phyloP scores from a whole-genome alignment of 2,113 vertebrate genomes.

The Garra rufa region DNA sequence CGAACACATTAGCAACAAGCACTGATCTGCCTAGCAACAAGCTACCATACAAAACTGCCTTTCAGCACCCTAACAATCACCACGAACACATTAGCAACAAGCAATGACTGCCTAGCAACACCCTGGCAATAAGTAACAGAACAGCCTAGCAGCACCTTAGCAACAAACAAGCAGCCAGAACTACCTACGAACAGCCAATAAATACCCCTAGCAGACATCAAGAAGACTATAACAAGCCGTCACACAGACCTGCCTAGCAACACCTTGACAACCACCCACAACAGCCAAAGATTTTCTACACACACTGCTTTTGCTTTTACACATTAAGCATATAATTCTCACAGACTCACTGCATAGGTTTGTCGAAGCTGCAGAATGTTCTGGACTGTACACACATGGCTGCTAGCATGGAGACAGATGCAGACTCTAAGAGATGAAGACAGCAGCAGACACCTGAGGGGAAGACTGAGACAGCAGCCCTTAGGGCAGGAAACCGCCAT shows the following conservation, averaged over 20 bases:
- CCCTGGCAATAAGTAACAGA: not conserved
- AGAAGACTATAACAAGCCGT: not conserved
- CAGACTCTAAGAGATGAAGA: conserved; percentile 39
- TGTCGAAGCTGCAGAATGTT: conserved; percentile 12
- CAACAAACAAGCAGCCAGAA: not conserved
- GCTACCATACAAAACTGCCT: not conserved
- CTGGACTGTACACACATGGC: conserved; percentile 7
- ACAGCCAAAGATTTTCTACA: not conserved
- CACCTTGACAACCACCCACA: not conserved
- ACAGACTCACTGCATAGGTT: not conserved
- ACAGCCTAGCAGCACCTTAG: not conserved
- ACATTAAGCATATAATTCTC: not conserved
- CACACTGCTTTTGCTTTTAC: not conserved
- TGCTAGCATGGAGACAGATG: conserved; percentile 7
- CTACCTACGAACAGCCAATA: not conserved
- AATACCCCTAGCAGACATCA: not conserved
- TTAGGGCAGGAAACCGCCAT: conserved; percentile 46
- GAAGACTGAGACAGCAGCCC: conserved; percentile 51
- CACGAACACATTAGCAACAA: not conserved
- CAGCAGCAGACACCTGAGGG: conserved; percentile 31
- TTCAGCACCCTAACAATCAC: not conserved
- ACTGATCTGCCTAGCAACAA: not conserved
- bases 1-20: not conserved
- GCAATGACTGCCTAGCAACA: not conserved
- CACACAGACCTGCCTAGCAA: not conserved